Base-by-base conservation (phyloP, 2,888 invertebrate genomes). In the Allygus modestus region DNA sequence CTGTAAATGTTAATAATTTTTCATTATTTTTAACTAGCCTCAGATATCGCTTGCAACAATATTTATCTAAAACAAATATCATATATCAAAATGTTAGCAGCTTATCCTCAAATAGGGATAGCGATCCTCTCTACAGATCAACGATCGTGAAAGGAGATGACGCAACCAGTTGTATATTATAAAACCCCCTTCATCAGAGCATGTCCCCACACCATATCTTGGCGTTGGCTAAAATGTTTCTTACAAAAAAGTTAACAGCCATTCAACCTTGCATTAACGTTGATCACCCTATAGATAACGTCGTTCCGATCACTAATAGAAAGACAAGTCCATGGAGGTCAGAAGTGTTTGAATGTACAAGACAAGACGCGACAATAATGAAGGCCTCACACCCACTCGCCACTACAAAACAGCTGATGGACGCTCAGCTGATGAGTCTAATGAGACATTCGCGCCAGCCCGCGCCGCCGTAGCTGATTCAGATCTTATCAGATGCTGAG, bases 381-480 rank as follows among this genome's bases (percentile, higher is more conserved):
- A 65, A 65, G 65, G 28, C 65, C 65, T 65, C 65, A 65, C 65
- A 28, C 65, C 65, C 65, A 65, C 65, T 15, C 28, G 28, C 58
- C 20, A 9, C 28, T 2, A 15, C 28, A 28, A 65, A 65, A 65
- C 65, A 65, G 65, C 65, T 65, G 65, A 65, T 65, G 31, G 71
- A 7, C 41, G 1, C 23, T 41, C 71, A 71, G 71, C 23, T 41
- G 71, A 41, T 41, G 41, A 20, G 37, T 41, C 71, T 71, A 71
- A 71, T 71, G 71, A 71, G 71, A 41, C 71, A 9, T 41, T 71
- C 71, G 41, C 37, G 71, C 71, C 61, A 15, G 33, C 69, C 69
- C 20, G 54, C 54, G 54, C 20, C 54, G 54, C 20, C 54, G 54
- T 31, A 71, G 71, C 71, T 71, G 71, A 71, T 71, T 71, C n/a